phyloP scores from a whole-genome alignment of 2,113 vertebrate species.

The Callaeas wilsoni region DNA sequence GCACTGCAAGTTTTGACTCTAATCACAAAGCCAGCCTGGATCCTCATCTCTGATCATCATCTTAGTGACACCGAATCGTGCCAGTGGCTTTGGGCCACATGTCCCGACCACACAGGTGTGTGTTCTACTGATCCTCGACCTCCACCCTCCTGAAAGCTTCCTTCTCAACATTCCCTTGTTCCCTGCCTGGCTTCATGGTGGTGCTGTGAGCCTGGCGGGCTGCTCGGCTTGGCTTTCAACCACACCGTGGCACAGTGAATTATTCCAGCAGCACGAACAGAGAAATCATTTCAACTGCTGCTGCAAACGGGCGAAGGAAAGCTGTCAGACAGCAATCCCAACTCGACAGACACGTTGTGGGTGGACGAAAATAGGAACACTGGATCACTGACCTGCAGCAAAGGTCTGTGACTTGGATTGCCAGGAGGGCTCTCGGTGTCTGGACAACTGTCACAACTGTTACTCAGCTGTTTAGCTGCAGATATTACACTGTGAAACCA shows the following conservation, averaged over 20 bases:
- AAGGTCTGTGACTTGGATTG: slow-evolving; percentile 43
- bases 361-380: slow-evolving; percentile 49
- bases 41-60: background rate
- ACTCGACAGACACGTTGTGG: background rate
- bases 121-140: background rate
- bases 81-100: background rate
- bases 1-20: background rate
- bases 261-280: background rate
- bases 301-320: slow-evolving; percentile 5
- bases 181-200: background rate
- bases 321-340: slow-evolving; percentile 24
- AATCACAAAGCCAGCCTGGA: background rate
- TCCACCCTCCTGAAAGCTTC: background rate
- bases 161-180: background rate
- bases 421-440: slow-evolving; percentile 26
- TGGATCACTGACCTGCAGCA: slow-evolving; percentile 47
- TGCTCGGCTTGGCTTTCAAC: background rate
- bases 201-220: background rate
- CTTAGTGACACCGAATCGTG: rapidly evolving
- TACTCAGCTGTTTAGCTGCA: slow-evolving; percentile 53
- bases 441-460: slow-evolving; percentile 43
- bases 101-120: rapidly evolving
- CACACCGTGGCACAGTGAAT: background rate
- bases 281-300: background rate
- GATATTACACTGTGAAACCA: background rate